These are phyloP conservation scores for Poeciliopsis retropinna DNA, from an alignment of 2,113 vertebrate species.

Conservation along the genomic window DNA sequence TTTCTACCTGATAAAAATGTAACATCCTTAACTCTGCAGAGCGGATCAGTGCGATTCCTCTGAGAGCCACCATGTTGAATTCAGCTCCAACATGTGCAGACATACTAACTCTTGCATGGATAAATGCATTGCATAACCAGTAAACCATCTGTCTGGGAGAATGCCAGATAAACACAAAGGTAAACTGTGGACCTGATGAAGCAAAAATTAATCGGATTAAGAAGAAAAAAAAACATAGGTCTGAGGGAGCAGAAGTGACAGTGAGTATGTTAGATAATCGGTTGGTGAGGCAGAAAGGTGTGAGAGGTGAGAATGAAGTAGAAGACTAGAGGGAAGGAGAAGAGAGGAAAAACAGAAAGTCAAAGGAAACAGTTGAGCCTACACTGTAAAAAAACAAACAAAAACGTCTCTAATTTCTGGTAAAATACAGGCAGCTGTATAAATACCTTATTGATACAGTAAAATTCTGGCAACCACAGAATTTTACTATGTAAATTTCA, in stretches of 20 bases:
- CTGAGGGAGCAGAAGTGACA: conserved; percentile 21
- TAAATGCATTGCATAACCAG: conserved; percentile 57
- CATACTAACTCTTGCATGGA: conserved; percentile 47
- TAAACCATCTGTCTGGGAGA: conserved; percentile 61
- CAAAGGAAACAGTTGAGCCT: background rate
- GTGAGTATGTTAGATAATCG: conserved; percentile 36
- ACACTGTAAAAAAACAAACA: too few species aligned
- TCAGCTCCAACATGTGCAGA: conserved; percentile 42
- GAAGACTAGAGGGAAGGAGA: background rate
- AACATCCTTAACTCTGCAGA: conserved; percentile 42
- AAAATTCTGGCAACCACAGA: too few species aligned
- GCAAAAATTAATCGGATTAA: conserved; percentile 33
- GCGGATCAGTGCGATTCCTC: conserved; percentile 52
- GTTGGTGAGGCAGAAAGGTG: conserved; percentile 21
- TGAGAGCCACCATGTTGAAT: conserved; percentile 46
- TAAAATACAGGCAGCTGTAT: too few species aligned
- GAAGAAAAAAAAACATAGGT: background rate
- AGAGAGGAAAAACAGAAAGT: background rate
- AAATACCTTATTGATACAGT: too few species aligned
- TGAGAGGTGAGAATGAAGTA: conserved; percentile 16
- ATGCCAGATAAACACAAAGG: conserved; percentile 36
- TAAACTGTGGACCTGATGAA: conserved; percentile 29
- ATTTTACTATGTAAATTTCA: too few species aligned
- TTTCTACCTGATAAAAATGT: conserved; percentile 56
- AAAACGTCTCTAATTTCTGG: too few species aligned